These are phyloP conservation scores for Nebria salina DNA, from an alignment of 2,888 invertebrate species.

Conservation along the genomic window DNA sequence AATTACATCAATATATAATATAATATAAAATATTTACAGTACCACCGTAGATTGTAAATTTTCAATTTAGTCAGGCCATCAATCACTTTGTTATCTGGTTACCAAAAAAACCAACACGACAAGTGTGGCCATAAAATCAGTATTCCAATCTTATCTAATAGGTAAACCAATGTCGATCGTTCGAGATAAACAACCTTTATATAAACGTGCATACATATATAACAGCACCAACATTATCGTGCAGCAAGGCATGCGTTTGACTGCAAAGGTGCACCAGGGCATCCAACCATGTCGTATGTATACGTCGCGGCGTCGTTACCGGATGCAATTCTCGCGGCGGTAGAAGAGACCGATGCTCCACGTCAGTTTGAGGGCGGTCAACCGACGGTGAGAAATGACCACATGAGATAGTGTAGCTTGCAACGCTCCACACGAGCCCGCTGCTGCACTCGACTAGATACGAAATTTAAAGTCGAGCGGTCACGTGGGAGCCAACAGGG, in stretches of 20 bases:
- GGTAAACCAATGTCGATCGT: conserved; percentile 7
- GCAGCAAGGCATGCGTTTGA: neutral
- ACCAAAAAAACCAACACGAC: neutral
- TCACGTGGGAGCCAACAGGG: neutral
- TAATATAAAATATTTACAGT: neutral
- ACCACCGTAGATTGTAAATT: neutral
- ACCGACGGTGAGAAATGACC: conserved; percentile 21
- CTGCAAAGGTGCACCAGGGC: neutral
- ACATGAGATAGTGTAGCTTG: neutral
- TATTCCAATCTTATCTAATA: neutral
- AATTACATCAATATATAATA: no score
- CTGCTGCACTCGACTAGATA: neutral
- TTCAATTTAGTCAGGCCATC: neutral
- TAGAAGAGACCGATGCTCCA: neutral
- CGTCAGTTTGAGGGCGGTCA: conserved; percentile 12
- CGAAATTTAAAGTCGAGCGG: neutral
- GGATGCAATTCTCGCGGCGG: conserved; percentile 17
- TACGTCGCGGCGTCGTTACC: neutral
- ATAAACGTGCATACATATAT: neutral
- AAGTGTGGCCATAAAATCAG: neutral
- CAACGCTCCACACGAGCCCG: neutral
- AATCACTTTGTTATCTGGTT: neutral
- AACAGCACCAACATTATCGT: no score
- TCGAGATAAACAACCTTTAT: neutral
- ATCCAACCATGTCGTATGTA: neutral